Base-by-base conservation (phyloP, 2,797 vertebrate species). In the Diceros bicornis region DNA sequence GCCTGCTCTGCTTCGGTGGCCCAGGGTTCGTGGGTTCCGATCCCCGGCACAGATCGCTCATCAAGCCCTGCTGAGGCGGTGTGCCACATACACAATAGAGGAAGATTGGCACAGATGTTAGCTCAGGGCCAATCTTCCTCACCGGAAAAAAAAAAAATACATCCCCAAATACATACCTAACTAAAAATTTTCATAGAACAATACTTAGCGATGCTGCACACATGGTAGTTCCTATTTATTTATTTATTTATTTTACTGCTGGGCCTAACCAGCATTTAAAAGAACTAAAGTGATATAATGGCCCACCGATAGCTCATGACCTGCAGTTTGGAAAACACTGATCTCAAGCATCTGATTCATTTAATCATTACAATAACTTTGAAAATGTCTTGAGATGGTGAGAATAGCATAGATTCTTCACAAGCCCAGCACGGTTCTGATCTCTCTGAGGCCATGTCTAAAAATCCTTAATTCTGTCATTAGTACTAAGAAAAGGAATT, bases 161-260 rank as follows among this genome's bases (percentile, higher is more conserved):
- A n/a, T n/a, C 25, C n/a, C 25, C 23, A 75, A 44, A 37, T 74
- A 72, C 17, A 34, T 55, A 6, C 4, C 27, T 32, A 50, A 64
- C 59, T 62, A n/a, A 81, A 72, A 75, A 37, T 75, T 41, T 79
- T 52, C 37, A 21, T 4, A 37, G 57, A 34, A 21, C 44, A 32
- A 1, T 50, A n/a, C 68, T 29, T 29, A n/a, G 6, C 7, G 25
- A 52, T 44, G 14, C 75, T 61, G 21, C 74, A 11, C 57, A 27
- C 29, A 32, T n/a, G 34, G 3, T 12, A 66, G 12, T 72, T 75
- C 47, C 1, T 27, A 25, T 50, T 89, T 55, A 66, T 34, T 64
- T 47, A 13, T 68, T 66, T 90, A 69, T 83, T 78, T 95, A 75
- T 91, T 37, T 82, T 16, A 89, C 90, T 69, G 32, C n/a, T 21